A percentile compares a stretch with the other conserved stretches of the same genome.
These are phyloP conservation scores for Pseudomyrmex sp. DNA, from an alignment of 1,140 invertebrate genomes.

Conservation along the genomic window DNA sequence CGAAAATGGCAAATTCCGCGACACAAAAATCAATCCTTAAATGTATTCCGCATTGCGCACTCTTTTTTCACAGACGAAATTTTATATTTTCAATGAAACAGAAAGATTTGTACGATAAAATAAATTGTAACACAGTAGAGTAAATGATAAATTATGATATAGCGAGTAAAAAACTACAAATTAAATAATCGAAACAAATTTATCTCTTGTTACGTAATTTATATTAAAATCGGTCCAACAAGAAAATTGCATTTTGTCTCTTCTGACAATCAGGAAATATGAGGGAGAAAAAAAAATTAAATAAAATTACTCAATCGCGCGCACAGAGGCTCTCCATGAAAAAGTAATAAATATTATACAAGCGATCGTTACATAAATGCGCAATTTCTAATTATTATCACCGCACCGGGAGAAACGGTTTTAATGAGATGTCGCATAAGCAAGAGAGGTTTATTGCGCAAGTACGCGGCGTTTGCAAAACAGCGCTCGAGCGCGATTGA, in stretches of 20 bases:
- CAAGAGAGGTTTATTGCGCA: not conserved
- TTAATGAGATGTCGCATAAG: slow-evolving; percentile 1
- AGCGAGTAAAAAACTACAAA: slow-evolving; percentile 15
- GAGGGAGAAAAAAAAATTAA: not conserved
- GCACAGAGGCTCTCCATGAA: not conserved
- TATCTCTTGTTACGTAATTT: slow-evolving; percentile 2
- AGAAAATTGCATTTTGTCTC: slow-evolving; percentile 17
- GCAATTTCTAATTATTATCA: slow-evolving; percentile 35
- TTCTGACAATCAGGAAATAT: not conserved
- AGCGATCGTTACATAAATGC: slow-evolving; percentile 10
- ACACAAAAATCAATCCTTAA: slow-evolving; percentile 1
- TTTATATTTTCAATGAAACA: slow-evolving; percentile 60
- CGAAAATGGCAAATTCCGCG: not conserved
- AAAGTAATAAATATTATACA: slow-evolving; percentile 7
- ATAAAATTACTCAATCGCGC: not conserved
- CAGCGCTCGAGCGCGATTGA: not conserved
- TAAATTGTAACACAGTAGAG: not conserved
- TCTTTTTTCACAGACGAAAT: slow-evolving; percentile 54
- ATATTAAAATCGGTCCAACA: not conserved
- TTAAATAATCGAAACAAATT: slow-evolving; percentile 23
- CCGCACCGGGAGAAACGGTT: not conserved
- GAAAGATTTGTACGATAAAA: slow-evolving; percentile 30
- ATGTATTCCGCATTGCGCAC: slow-evolving; percentile 22
- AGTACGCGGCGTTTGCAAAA: slow-evolving; percentile 1
- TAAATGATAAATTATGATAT: not conserved